phyloP scores from a whole-genome alignment of 1,140 invertebrate genomes.

The Aphaenogaster rudis region DNA sequence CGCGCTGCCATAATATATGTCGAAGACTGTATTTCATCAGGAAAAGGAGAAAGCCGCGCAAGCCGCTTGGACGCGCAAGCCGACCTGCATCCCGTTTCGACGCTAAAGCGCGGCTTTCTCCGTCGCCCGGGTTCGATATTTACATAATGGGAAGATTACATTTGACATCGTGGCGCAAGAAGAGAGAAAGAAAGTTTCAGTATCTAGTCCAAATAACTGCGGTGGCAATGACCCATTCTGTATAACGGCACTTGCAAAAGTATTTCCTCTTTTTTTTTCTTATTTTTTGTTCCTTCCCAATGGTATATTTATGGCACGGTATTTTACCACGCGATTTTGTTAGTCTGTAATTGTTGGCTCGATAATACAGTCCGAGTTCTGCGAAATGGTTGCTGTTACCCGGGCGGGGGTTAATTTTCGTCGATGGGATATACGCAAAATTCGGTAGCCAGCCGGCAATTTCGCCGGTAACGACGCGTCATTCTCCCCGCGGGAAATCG shows the following conservation, averaged over 20 bases:
- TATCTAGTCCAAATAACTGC: conserved; percentile 5
- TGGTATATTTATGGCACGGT: background rate
- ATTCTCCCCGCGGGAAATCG: conserved; percentile 51
- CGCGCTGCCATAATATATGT: conserved; percentile 65
- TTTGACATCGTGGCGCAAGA: conserved; percentile 15
- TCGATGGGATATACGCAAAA: conserved; percentile 6
- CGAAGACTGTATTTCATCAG: conserved; percentile 69
- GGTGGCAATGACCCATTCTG: background rate
- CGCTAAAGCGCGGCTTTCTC: conserved; percentile 17
- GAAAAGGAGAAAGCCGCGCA: conserved; percentile 63
- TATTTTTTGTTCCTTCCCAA: background rate
- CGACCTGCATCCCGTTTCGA: conserved; percentile 7
- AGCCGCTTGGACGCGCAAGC: background rate
- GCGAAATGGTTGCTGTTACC: conserved; percentile 19
- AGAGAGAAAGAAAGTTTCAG: background rate
- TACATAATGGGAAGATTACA: conserved; percentile 30
- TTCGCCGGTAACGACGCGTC: conserved; percentile 51
- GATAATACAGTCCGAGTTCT: conserved; percentile 5
- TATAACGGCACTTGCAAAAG: background rate
- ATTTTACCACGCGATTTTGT: background rate
- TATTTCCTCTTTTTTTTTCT: background rate
- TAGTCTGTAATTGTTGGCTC: background rate
- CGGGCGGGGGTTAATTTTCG: conserved; percentile 44
- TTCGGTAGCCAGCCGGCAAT: conserved; percentile 27
- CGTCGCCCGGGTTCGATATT: background rate